phyloP scores from a whole-genome alignment of 2,113 vertebrate species.

The Thryonomys swinderianus region DNA sequence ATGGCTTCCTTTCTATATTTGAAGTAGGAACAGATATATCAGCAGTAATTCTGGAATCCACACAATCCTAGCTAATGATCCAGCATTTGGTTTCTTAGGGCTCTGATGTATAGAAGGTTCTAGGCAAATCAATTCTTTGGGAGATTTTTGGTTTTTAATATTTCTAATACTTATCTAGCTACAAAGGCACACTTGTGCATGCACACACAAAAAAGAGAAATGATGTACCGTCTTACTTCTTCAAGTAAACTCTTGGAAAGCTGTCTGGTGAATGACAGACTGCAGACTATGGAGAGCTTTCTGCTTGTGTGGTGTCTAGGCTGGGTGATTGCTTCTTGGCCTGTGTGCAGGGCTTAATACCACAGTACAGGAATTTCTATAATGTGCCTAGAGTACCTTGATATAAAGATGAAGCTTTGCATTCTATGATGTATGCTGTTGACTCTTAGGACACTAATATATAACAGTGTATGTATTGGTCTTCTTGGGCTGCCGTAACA shows the following conservation, averaged over 20 bases:
- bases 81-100: constrained; percentile 13
- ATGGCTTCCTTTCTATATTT: constrained; percentile 10
- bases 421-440: not conserved
- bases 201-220: not conserved
- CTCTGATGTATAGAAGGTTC: not conserved
- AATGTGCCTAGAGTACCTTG: not conserved
- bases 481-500: not conserved
- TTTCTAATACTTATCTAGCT: not conserved
- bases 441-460: not conserved
- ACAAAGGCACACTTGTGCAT: not conserved
- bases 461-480: not conserved
- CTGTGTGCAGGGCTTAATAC: not conserved
- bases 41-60: constrained; percentile 24
- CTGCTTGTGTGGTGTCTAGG: not conserved
- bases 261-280: not conserved
- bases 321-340: not conserved
- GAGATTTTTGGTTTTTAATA: not conserved
- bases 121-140: not conserved
- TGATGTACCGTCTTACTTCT: not conserved
- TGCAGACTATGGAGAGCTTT: not conserved
- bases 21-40: constrained; percentile 29
- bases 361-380: not conserved
- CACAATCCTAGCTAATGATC: not conserved
- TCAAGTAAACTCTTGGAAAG: constrained; percentile 25
- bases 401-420: not conserved